phyloP scores from a whole-genome alignment of 2,888 invertebrate genomes.

The Netelia virgata region DNA sequence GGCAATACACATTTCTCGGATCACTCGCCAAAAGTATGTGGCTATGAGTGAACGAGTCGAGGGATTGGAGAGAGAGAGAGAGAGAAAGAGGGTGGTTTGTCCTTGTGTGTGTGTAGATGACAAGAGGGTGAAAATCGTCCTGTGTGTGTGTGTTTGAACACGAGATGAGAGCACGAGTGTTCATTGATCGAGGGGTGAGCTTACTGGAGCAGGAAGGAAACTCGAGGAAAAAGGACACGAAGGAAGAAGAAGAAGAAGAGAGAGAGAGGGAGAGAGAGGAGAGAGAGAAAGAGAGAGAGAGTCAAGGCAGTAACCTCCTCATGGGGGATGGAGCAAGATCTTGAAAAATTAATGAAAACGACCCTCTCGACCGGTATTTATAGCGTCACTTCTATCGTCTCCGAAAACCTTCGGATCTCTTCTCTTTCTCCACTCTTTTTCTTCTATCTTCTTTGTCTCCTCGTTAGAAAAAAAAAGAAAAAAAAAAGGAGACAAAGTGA shows the following conservation, averaged over 20 bases:
- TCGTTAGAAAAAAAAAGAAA: slow-evolving; percentile 17
- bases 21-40: slow-evolving; percentile 71
- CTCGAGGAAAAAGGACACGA: slow-evolving; percentile 4
- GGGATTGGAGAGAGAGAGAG: slow-evolving; percentile 44
- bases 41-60: slow-evolving; percentile 21
- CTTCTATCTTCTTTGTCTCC: slow-evolving; percentile 2
- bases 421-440: slow-evolving; percentile 17
- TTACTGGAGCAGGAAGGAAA: slow-evolving; percentile 38
- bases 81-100: slow-evolving; percentile 28
- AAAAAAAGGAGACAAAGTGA: slow-evolving; percentile 37
- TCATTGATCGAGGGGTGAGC: slow-evolving; percentile 51
- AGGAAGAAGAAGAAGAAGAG: slow-evolving; percentile 27
- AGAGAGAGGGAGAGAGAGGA: slow-evolving; percentile 17
- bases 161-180: slow-evolving; percentile 47
- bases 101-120: slow-evolving; percentile 3
- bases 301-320: slow-evolving; percentile 28
- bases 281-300: slow-evolving; percentile 25
- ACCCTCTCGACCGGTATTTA: slow-evolving; percentile 50
- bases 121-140: slow-evolving; percentile 45
- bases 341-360: slow-evolving; percentile 66
- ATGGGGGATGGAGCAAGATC: slow-evolving; percentile 49
- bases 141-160: slow-evolving; percentile 26
- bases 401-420: slow-evolving; percentile 15
- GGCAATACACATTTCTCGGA: slow-evolving; percentile 73
- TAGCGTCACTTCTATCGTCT: slow-evolving; percentile 36